These are phyloP conservation scores for Halichoerus grypus DNA, from an alignment of 2,113 vertebrate genomes.

Conservation along the genomic window DNA sequence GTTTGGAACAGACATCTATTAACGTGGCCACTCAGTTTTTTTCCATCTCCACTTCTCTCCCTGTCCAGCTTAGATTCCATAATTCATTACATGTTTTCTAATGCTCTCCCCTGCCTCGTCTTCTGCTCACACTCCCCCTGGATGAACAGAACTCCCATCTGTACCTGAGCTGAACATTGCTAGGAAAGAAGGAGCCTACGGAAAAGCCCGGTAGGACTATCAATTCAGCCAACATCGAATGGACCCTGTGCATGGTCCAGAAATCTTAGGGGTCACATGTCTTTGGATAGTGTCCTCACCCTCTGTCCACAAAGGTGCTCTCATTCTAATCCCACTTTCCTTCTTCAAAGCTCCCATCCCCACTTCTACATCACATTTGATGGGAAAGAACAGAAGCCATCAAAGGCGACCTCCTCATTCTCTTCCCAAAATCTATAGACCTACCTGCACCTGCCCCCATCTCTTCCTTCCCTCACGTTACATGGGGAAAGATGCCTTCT, in stretches of 20 bases:
- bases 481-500: background rate
- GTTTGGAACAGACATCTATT: background rate
- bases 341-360: background rate
- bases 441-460: background rate
- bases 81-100: background rate
- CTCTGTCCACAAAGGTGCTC: background rate
- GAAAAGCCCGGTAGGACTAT: background rate
- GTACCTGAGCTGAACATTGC: background rate
- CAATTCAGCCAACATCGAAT: background rate
- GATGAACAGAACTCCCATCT: background rate
- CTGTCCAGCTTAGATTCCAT: background rate
- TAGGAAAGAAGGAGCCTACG: background rate
- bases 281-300: background rate
- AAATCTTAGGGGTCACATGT: background rate
- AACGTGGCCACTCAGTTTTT: background rate
- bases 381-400: background rate
- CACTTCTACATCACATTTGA: background rate
- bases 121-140: background rate
- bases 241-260: background rate
- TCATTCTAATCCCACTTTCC: background rate
- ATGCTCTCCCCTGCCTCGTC: background rate
- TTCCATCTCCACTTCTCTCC: background rate
- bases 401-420: background rate
- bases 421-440: background rate
- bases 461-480: background rate